Conservation (phyloP, 2,888 invertebrate genomes). For the Rhagonycha lutea region DNA sequence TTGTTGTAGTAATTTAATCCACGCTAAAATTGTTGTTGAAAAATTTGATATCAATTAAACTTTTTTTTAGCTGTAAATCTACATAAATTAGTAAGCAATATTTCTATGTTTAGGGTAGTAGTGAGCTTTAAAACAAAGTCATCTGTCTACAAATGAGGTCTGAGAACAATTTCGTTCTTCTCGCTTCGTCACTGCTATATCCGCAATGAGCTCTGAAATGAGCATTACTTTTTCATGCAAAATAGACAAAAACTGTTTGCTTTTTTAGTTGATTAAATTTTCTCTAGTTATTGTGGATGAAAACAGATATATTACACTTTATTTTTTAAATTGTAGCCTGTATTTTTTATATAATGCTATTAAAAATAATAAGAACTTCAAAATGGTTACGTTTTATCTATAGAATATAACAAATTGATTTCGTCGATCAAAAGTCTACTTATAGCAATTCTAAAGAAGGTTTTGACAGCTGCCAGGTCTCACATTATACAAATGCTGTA, state of each 20-base stretch:
- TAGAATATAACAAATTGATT: conserved; percentile 30
- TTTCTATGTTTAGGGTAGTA: not conserved
- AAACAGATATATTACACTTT: not conserved
- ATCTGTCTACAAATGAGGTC: conserved; percentile 31
- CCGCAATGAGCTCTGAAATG: conserved; percentile 37
- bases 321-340: not conserved
- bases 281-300: not conserved
- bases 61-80: not conserved
- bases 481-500: conserved; percentile 26
- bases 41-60: not conserved
- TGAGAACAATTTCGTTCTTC: conserved; percentile 29
- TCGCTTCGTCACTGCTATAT: conserved; percentile 37
- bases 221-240: conserved; percentile 47
- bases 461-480: conserved; percentile 29
- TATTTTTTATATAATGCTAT: not conserved
- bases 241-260: conserved; percentile 40
- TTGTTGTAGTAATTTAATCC: not conserved
- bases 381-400: conserved; percentile 9
- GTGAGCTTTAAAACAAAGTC: conserved; percentile 19
- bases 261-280: conserved; percentile 3
- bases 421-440: conserved; percentile 27
- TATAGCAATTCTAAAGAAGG: conserved; percentile 25
- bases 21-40: not conserved
- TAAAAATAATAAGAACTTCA: not conserved
- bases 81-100: not conserved